Evolutionary conservation across 2,888 invertebrate genomes (phyloP).

Genomic region (Latrodectus elegans): DNA sequence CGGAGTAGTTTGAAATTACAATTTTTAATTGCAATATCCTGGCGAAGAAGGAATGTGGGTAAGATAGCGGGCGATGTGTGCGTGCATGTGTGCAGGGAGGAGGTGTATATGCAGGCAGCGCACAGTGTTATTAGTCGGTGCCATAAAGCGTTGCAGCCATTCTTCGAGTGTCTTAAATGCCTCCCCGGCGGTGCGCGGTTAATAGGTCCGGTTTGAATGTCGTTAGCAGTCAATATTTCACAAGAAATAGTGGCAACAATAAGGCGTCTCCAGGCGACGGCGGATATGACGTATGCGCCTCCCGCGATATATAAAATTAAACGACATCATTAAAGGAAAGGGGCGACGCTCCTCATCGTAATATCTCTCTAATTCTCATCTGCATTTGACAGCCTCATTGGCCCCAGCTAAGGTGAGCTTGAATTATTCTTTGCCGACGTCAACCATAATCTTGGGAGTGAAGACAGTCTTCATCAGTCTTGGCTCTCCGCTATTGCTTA

Average conservation of each 20-base stretch:
- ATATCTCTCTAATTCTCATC: slow-evolving; percentile 68
- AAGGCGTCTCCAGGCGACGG: slow-evolving; percentile 69
- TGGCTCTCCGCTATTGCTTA: slow-evolving; percentile 63
- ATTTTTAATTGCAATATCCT: slow-evolving; percentile 66
- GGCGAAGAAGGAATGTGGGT: slow-evolving; percentile 50
- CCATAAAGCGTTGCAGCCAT: slow-evolving; percentile 62
- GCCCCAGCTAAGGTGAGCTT: slow-evolving; percentile 53
- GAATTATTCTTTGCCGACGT: slow-evolving; percentile 66
- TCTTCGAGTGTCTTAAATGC: slow-evolving; percentile 58
- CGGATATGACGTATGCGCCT: slow-evolving; percentile 69
- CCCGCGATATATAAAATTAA: slow-evolving; percentile 67
- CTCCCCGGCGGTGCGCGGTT: slow-evolving; percentile 63
- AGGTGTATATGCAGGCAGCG: slow-evolving; percentile 11
- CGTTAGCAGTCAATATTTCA: slow-evolving; percentile 69
- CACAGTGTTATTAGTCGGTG: slow-evolving; percentile 62
- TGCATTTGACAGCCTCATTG: slow-evolving; percentile 61
- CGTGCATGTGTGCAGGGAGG: slow-evolving; percentile 40
- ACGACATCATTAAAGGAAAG: slow-evolving; percentile 69
- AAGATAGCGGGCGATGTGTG: slow-evolving; percentile 51
- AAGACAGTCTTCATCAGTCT: slow-evolving; percentile 69
- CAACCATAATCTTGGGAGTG: slow-evolving; percentile 68
- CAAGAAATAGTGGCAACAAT: slow-evolving; percentile 69
- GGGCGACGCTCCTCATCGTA: slow-evolving; percentile 51
- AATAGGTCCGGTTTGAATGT: slow-evolving; percentile 69
- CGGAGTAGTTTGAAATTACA: slow-evolving; percentile 60